phyloP scores from a whole-genome alignment of 2,888 invertebrate genomes.

The Stenotaenia linearis region DNA sequence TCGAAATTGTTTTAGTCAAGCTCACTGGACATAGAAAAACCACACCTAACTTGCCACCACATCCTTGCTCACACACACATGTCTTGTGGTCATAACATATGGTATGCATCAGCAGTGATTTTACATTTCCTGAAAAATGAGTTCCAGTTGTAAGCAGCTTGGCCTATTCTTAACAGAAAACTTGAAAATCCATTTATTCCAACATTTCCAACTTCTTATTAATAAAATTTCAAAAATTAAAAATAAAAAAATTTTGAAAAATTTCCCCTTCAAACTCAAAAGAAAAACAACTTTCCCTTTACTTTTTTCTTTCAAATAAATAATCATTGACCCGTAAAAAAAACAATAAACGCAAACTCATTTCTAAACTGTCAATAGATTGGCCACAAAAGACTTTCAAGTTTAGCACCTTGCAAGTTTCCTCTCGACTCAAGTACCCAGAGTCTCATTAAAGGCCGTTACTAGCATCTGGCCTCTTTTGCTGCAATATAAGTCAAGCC shows the following conservation, averaged over 20 bases:
- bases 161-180: background rate
- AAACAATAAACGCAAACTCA: background rate
- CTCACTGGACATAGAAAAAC: background rate
- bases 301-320: background rate
- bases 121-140: conserved; percentile 15
- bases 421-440: conserved; percentile 20
- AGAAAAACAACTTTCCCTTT: background rate
- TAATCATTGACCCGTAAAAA: background rate
- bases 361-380: conserved; percentile 2
- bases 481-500: conserved; percentile 14
- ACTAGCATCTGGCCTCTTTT: conserved; percentile 24
- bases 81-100: conserved; percentile 15
- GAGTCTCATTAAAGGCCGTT: conserved; percentile 11
- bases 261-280: background rate
- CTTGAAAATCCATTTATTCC: too few relatives aligned
- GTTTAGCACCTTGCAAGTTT: conserved; percentile 12
- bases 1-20: background rate
- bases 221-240: too few relatives aligned
- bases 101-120: conserved; percentile 17
- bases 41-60: background rate
- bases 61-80: background rate
- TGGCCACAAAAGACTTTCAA: conserved; percentile 2
- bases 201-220: too few relatives aligned
- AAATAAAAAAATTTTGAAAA: too few relatives aligned
- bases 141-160: background rate